Evolutionary conservation across 2,888 invertebrate species (phyloP), one percentile per base, ranked within the genome.

Genomic region (Phrixothrix hirtus): DNA sequence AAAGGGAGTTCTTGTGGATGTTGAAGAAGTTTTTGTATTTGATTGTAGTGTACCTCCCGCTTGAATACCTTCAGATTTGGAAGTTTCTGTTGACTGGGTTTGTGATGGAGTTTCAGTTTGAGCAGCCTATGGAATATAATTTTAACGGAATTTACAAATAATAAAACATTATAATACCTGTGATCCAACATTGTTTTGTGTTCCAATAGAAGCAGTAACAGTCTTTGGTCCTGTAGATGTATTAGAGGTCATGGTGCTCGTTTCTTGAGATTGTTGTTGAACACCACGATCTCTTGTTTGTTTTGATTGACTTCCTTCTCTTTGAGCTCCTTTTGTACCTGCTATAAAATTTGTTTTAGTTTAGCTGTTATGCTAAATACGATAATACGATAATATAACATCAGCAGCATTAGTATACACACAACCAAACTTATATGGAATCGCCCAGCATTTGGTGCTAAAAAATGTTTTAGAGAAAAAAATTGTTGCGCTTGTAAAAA

Each of bases 41-140:
- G 62, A 65, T 60, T 82, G 82, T 42, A 89, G 75, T 0, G 89
- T 84, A 1, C 89, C 89, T 9, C 90, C 89, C 0, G 89, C 90
- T 72, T 92, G 91, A 1, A 89, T 89, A 1, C 90, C 90, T 73
- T 92, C 91, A 0, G 89, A 90, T 46, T 80, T 78, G 69, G 84
- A 83, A 12, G 68, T 65, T 16, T 72, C 66, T 56, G 75, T 73
- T 10, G 75, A 71, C 66, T 75, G 75, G 12, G 56, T 56, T 52
- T 56, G 56, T 27, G 75, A 70, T 61, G 68, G 73, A 10, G 68
- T 63, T 67, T 76, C 75, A 44, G 74, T 73, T 65, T 74, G 65
- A 62, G 70, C 62, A 66, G 76, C 69, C 80, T 78, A 21, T 7
- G 21, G 21, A 21, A n/a, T n/a, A n/a, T n/a, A n/a, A n/a, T n/a